A percentile compares a stretch with the other conserved stretches of the same genome.
These are phyloP conservation scores for Protodeltote pygarga DNA, from an alignment of 2,888 invertebrate genomes.

Conservation along the genomic window DNA sequence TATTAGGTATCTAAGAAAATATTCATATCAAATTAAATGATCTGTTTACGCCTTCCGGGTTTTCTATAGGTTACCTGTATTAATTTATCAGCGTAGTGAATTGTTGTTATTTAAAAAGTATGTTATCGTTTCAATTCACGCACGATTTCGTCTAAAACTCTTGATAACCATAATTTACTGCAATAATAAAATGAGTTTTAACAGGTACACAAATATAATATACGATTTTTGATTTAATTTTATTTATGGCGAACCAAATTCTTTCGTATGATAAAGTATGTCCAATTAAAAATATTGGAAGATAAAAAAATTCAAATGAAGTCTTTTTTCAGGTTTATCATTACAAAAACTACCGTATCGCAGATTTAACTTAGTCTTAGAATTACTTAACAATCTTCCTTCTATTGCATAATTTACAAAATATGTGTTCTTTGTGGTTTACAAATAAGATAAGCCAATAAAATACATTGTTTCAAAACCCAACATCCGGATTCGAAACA, in stretches of 20 bases:
- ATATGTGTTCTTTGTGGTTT: too few relatives aligned
- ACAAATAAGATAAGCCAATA: background rate
- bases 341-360: too few relatives aligned
- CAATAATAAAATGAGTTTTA: slow-evolving; percentile 21
- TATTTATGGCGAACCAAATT: slow-evolving; percentile 3
- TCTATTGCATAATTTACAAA: background rate
- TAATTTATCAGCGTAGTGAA: slow-evolving; percentile 50
- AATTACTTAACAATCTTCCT: too few relatives aligned
- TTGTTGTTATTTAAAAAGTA: slow-evolving; percentile 38
- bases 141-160: slow-evolving; percentile 32
- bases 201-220: slow-evolving; percentile 12
- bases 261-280: background rate
- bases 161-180: slow-evolving; percentile 35
- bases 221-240: slow-evolving; percentile 3
- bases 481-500: slow-evolving; percentile 25
- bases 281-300: background rate
- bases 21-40: slow-evolving; percentile 14
- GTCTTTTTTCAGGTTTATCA: too few relatives aligned
- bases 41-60: slow-evolving; percentile 14
- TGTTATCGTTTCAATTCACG: slow-evolving; percentile 43
- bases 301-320: too few relatives aligned
- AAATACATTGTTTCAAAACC: slow-evolving; percentile 15
- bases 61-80: slow-evolving; percentile 18
- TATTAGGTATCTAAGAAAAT: slow-evolving; percentile 12
- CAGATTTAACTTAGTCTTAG: too few relatives aligned